These are phyloP conservation scores for Papilio elwesi DNA, from an alignment of 2,888 invertebrate species.

Conservation along the genomic window DNA sequence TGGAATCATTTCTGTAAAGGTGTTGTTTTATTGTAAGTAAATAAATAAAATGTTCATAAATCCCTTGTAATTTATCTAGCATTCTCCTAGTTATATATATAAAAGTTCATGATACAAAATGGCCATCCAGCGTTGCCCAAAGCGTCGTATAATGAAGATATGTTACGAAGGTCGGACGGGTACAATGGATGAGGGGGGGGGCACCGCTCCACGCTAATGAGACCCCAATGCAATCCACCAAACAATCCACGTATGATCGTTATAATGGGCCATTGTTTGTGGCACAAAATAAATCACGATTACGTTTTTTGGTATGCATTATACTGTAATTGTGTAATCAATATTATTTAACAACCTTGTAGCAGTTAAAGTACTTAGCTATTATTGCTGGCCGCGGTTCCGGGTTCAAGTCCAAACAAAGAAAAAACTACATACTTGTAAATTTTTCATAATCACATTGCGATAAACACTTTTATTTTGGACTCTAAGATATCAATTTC, in stretches of 20 bases:
- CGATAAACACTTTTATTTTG: no score
- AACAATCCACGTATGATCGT: constrained; percentile 20
- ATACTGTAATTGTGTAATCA: neutral
- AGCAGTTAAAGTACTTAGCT: neutral
- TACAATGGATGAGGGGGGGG: neutral
- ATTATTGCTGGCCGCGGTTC: no score
- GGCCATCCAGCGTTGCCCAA: constrained; percentile 4
- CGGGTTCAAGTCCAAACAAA: neutral
- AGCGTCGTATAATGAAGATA: constrained; percentile 13
- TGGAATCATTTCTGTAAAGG: no score
- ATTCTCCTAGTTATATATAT: neutral
- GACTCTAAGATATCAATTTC: no score
- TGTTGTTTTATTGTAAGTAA: no score
- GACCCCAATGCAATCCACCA: constrained; percentile 5
- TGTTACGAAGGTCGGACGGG: neutral
- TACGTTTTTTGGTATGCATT: constrained; percentile 6
- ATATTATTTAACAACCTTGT: neutral
- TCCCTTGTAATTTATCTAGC: neutral
- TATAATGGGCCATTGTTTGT: constrained; percentile 17
- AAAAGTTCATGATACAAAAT: constrained; percentile 17
- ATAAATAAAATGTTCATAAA: neutral
- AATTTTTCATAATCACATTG: no score
- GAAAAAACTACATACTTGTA: neutral
- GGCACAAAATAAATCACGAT: constrained; percentile 14
- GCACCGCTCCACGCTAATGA: neutral